Evolutionary conservation across 2,113 vertebrate species (phyloP), one percentile per base, ranked within the genome.

Genomic region (Rhea pennata): DNA sequence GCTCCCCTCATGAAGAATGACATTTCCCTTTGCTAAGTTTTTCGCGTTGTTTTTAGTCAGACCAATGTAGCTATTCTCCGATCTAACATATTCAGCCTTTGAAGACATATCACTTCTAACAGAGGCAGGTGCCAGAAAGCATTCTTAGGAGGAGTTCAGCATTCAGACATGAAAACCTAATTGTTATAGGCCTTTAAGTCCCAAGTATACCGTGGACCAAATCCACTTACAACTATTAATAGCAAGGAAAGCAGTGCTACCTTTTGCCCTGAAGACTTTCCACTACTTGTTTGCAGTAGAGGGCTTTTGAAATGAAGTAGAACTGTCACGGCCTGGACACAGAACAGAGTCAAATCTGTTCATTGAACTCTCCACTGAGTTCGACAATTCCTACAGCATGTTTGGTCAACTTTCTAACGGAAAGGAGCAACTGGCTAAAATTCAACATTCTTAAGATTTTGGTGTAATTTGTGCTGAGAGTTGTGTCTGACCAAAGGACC

Each of bases 11-110:
- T 0, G 2, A 90, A 87, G 84, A 92, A 95, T 86, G 78, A 44
- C n/a, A 78, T 77, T 91, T 91, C 75, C 67, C 93, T 88, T 87
- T 87, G 90, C 53, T 79, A 58, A 89, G 77, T 50, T 95, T 92
- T 92, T 76, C 24, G 29, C 87, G 59, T 67, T 89, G 50, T 78
- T 95, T 80, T 82, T 72, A 90, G 56, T 92, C 78, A 95, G 79
- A 40, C 27, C 69, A n/a, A 93, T 88, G 70, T 54, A 93, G 51
- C 73, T 65, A 48, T 86, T 84, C 88, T 88, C 31, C 71, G 50
- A 15, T 48, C 50, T 10, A 15, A 46, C 56, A 92, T 80, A 70
- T 56, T 86, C 50, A 92, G 67, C 42, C 59, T 95, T 90, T 80
- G 78, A 95, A 95, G 89, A 75, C 67, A 40, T 23, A 48, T 19